phyloP scores from a whole-genome alignment of 2,113 vertebrate genomes.

The Chrysochloris asiatica region DNA sequence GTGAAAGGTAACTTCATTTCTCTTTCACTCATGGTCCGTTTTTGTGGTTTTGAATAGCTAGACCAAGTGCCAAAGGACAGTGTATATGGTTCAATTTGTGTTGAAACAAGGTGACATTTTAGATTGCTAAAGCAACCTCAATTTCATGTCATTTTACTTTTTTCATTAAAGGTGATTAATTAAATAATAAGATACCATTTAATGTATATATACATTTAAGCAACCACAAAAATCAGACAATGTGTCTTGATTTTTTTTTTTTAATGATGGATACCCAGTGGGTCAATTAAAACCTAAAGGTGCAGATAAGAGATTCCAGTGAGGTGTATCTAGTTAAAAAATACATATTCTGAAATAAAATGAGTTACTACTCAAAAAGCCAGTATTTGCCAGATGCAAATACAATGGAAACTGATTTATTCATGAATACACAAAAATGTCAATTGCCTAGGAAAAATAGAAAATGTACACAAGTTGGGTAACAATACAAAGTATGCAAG shows the following conservation, averaged over 20 bases:
- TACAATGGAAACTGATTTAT: neutral
- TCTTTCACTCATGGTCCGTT: neutral
- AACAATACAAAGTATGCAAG: neutral
- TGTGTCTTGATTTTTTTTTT: slow-evolving; percentile 20
- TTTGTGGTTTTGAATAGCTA: neutral
- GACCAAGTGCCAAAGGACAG: neutral
- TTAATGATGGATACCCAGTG: neutral
- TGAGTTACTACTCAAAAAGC: neutral
- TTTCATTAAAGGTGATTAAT: neutral
- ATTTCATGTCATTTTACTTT: neutral
- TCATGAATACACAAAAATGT: slow-evolving; percentile 12
- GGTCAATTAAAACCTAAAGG: slow-evolving; percentile 30
- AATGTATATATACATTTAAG: neutral
- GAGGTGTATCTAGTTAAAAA: neutral
- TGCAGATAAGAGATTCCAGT: neutral
- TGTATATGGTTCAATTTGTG: neutral
- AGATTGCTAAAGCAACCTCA: neutral
- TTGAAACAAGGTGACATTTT: neutral
- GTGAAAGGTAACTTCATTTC: neutral
- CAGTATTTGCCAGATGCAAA: neutral
- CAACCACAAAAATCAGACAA: neutral
- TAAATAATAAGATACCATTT: neutral
- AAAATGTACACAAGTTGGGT: neutral
- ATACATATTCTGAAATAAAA: slow-evolving; percentile 15
- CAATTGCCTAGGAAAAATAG: neutral